Conservation (phyloP, 2,888 invertebrate genomes). For the Aelia acuminata region DNA sequence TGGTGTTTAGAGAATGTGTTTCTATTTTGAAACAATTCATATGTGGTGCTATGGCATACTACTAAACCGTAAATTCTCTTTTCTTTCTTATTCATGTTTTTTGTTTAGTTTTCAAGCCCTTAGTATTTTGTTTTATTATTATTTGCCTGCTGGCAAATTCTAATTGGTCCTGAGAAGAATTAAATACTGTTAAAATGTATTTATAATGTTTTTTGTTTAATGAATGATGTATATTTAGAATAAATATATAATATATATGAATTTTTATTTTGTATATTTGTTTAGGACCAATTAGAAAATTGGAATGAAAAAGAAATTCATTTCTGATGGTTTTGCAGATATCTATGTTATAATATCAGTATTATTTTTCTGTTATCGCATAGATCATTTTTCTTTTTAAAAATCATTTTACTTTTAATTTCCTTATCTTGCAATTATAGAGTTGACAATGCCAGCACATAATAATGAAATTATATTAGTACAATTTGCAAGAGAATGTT, state of each 20-base stretch:
- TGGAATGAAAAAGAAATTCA: neutral
- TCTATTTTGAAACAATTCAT: conserved; percentile 51
- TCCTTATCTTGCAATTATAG: neutral
- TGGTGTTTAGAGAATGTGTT: conserved; percentile 39
- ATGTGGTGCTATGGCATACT: conserved; percentile 39
- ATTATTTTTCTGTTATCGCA: conserved; percentile 21
- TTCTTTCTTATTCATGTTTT: conserved; percentile 19
- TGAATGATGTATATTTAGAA: conserved; percentile 33
- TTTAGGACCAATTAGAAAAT: conserved; percentile 15
- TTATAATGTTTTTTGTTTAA: conserved; percentile 3
- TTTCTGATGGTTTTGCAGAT: conserved; percentile 3
- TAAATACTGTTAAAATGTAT: conserved; percentile 42
- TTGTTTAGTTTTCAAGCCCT: neutral
- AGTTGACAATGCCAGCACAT: conserved; percentile 17
- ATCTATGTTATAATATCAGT: conserved; percentile 14
- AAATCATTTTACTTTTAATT: neutral
- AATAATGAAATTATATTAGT: conserved; percentile 30
- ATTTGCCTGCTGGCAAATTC: conserved; percentile 34
- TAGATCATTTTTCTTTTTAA: neutral
- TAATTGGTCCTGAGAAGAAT: conserved; percentile 23
- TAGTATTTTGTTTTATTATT: conserved; percentile 13
- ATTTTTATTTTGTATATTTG: conserved; percentile 43
- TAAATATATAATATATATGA: conserved; percentile 34
- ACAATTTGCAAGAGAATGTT: conserved; percentile 29
- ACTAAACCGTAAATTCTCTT: conserved; percentile 25